phyloP scores from a whole-genome alignment of 2,888 invertebrate species.

The Dorcus hopei region DNA sequence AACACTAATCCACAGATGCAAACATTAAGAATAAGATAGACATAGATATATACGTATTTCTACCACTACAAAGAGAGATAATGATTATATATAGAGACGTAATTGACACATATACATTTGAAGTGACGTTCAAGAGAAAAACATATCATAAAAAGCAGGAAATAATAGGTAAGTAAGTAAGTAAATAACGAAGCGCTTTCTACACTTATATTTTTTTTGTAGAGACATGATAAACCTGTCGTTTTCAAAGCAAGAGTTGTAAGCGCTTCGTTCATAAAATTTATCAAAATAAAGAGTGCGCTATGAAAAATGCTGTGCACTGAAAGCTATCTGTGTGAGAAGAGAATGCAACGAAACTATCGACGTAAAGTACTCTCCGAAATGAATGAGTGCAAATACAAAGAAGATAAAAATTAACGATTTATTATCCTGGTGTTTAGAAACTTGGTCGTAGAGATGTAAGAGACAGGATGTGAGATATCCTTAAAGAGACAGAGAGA shows the following conservation, averaged over 20 bases:
- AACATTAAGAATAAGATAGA: slow-evolving; percentile 38
- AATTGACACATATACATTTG: slow-evolving; percentile 28
- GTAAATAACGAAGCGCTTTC: not conserved
- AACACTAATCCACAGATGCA: slow-evolving; percentile 26
- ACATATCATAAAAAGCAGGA: not conserved
- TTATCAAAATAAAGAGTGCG: slow-evolving; percentile 4
- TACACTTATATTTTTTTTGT: not conserved
- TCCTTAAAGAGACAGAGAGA: slow-evolving; percentile 43
- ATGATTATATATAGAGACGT: slow-evolving; percentile 36
- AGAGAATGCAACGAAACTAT: not conserved
- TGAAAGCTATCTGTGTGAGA: slow-evolving; percentile 4
- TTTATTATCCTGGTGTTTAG: slow-evolving; percentile 33
- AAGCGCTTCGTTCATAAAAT: not conserved
- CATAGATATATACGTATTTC: slow-evolving; percentile 28
- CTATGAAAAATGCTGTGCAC: slow-evolving; percentile 11
- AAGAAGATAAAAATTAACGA: slow-evolving; percentile 9
- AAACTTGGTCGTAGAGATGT: slow-evolving; percentile 31
- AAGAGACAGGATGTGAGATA: slow-evolving; percentile 17
- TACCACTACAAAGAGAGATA: slow-evolving; percentile 29
- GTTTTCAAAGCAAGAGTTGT: no score
- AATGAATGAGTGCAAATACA: slow-evolving; percentile 1
- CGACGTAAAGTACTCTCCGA: not conserved
- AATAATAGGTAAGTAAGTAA: not conserved
- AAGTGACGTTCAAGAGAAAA: slow-evolving; percentile 7
- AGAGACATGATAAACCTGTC: no score